These are phyloP conservation scores for Diadophis punctatus DNA, from an alignment of 2,113 vertebrate species.

Conservation along the genomic window DNA sequence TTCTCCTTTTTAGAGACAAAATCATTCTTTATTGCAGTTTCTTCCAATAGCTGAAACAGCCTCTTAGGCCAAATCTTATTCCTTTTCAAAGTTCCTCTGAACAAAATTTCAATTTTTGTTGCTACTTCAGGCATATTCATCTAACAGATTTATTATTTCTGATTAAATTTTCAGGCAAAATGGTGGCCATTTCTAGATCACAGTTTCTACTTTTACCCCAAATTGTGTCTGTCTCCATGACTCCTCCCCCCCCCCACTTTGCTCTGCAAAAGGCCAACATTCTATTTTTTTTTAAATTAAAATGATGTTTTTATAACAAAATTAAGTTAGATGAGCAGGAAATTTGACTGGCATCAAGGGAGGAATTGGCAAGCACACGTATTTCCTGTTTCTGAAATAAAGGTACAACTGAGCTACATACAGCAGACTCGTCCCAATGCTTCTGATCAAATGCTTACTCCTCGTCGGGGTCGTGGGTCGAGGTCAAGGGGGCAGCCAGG, in stretches of 20 bases:
- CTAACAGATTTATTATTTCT: neutral
- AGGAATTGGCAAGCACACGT: neutral
- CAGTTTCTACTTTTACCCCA: no score
- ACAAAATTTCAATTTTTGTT: neutral
- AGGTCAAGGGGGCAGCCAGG: neutral
- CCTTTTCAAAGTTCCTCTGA: neutral
- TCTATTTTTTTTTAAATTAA: neutral
- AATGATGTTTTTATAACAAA: neutral
- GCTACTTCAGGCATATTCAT: neutral
- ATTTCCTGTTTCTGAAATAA: neutral
- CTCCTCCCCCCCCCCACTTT: neutral
- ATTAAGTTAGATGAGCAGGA: neutral
- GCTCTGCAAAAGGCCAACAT: neutral
- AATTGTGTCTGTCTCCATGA: neutral
- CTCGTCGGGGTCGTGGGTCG: neutral
- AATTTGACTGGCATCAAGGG: neutral
- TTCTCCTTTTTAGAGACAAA: neutral
- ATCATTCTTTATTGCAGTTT: neutral
- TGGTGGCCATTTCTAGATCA: neutral
- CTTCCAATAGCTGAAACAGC: neutral
- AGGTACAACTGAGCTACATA: neutral
- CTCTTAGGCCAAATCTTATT: neutral
- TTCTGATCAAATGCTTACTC: neutral
- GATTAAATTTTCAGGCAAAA: neutral
- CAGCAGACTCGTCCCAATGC: neutral